Evolutionary conservation across 2,888 invertebrate species (phyloP), one percentile per base, ranked within the genome.

Genomic region (Frankliniella intonsa): DNA sequence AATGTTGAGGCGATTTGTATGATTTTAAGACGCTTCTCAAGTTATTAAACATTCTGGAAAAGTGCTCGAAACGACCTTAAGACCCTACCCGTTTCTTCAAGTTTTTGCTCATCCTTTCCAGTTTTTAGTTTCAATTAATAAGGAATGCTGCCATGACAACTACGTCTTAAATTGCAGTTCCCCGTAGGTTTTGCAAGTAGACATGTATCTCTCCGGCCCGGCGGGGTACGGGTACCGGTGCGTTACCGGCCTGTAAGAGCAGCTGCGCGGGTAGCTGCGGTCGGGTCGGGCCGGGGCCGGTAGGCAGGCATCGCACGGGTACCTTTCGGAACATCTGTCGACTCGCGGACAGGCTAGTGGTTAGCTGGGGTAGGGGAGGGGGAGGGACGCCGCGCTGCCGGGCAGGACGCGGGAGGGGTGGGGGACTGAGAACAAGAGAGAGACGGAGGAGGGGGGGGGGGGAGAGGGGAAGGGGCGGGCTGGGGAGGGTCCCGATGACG

Each of bases 281-380:
- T 7, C 22, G 65, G 65, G n/a, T 3, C 69, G 69, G 69, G 25
- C 69, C 25, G 69, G 12, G 69, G 10, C 69, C 25, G 69, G 12
- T 22, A 14, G 17, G 55, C 19, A 14, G 17, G 55, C 19, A 55
- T 12, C 55, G 55, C 55, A 55, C 14, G 25, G 25, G 69, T 22
- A 25, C 22, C 69, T 25, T 25, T 25, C 69, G 22, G 69, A 76
- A 76, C 69, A 76, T 76, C 69, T 76, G 69, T 76, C 69, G 69
- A 55, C 17, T 14, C 14, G 55, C 38, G 38, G 38, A 38, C 38
- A 38, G 38, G 38, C 38, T 38, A 38, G 38, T n/a, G 62, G 62
- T 7, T 22, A 12, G 69, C 25, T 8, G 69, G 69, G 69, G 22
- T 11, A 9, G 69, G 22, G 25, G 69, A 12, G 69, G 22, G 11